A percentile compares a stretch with the other conserved stretches of the same genome.
Conservation (phyloP, 2,888 invertebrate species). For the Hipparchia sbordonii region DNA sequence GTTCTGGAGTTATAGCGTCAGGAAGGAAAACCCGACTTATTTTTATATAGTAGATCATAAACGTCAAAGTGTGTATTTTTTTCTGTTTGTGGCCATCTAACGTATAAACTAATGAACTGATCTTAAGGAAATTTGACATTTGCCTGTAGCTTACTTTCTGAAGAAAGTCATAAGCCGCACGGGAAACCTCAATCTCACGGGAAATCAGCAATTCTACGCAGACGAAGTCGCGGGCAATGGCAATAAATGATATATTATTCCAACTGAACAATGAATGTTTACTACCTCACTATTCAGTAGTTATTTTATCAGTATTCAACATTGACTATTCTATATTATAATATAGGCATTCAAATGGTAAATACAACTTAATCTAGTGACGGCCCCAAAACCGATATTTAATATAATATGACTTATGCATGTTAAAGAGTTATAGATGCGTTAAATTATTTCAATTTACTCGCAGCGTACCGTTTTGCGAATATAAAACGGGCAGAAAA, state of each 20-base stretch:
- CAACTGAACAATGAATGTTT: neutral
- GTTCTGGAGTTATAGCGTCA: too few relatives aligned
- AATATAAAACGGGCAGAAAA: slow-evolving; percentile 50
- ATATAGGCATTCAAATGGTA: slow-evolving; percentile 4
- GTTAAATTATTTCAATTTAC: slow-evolving; percentile 42
- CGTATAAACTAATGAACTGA: too few relatives aligned
- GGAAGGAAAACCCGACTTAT: too few relatives aligned
- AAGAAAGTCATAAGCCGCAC: too few relatives aligned
- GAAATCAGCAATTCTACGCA: too few relatives aligned
- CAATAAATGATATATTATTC: neutral
- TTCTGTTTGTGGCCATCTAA: too few relatives aligned
- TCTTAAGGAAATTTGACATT: too few relatives aligned
- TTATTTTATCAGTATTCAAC: neutral
- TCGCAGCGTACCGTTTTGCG: slow-evolving; percentile 26
- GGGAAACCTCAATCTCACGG: too few relatives aligned
- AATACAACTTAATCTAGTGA: slow-evolving; percentile 24
- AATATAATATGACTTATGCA: slow-evolving; percentile 29
- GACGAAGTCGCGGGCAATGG: too few relatives aligned
- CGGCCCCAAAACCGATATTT: slow-evolving; percentile 25
- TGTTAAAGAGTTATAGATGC: slow-evolving; percentile 31
- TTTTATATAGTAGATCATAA: too few relatives aligned
- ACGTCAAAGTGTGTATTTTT: too few relatives aligned
- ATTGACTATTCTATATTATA: neutral
- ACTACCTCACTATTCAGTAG: neutral
- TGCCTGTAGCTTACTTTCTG: too few relatives aligned